A percentile compares a stretch with the other conserved stretches of the same genome.
Conservation (phyloP, 2,113 vertebrate species). For the Pomatorhinus ruficollis region DNA sequence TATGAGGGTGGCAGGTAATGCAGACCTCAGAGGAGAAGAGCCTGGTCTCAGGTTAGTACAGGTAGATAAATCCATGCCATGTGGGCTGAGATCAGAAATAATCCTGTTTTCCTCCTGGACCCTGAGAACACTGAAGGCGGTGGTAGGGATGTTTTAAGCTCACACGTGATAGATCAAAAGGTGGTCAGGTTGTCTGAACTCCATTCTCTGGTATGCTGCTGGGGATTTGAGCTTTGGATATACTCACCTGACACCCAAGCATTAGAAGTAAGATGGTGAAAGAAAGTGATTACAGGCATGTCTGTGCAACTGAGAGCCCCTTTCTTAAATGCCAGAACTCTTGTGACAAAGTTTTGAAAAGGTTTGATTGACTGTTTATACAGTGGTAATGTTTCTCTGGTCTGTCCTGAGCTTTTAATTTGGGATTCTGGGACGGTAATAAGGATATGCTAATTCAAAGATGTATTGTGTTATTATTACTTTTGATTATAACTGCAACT, state of each 20-base stretch:
- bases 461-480: background rate
- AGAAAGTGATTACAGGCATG: background rate
- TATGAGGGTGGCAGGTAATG: background rate
- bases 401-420: background rate
- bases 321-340: background rate
- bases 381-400: background rate
- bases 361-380: background rate
- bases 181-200: background rate
- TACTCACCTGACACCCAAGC: background rate
- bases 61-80: slow-evolving; percentile 20
- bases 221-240: background rate
- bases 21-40: background rate
- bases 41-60: background rate
- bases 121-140: background rate
- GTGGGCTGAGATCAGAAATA: slow-evolving; percentile 6
- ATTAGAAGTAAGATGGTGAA: background rate
- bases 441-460: background rate
- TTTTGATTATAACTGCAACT: background rate
- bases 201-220: background rate
- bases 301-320: background rate
- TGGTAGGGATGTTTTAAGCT: background rate
- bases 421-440: background rate
- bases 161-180: background rate
- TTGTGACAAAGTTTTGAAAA: background rate
- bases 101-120: slow-evolving; percentile 10